Percentiles rank a stretch among this genome's conserved stretches.
Conservation (phyloP, 2,888 invertebrate species). For the Entomobrya multifasciata region DNA sequence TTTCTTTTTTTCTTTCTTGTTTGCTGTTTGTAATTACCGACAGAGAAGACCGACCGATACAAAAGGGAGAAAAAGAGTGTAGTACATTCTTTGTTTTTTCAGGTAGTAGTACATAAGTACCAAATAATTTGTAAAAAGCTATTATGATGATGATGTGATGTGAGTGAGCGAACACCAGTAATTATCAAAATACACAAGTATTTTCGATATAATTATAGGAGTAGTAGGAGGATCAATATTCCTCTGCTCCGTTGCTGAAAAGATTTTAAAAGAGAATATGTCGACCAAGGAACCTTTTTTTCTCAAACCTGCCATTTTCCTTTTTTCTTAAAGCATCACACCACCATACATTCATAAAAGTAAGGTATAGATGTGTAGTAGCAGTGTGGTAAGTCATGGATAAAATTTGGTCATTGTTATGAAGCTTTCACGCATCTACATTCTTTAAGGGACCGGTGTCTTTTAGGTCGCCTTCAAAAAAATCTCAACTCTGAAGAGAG, state of each 20-base stretch:
- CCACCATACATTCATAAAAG: conserved; percentile 11
- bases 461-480: conserved; percentile 27
- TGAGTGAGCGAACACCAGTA: conserved; percentile 12
- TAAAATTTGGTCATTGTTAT: conserved; percentile 62
- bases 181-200: conserved; percentile 50
- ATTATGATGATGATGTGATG: conserved; percentile 33
- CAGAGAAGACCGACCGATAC: background rate
- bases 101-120: conserved; percentile 30
- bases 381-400: conserved; percentile 49
- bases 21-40: conserved; percentile 31
- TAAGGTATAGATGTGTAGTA: background rate
- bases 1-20: conserved; percentile 20
- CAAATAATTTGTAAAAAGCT: conserved; percentile 31
- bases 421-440: conserved; percentile 49
- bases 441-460: conserved; percentile 55
- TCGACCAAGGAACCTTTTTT: conserved; percentile 17
- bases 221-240: conserved; percentile 14
- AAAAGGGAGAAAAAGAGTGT: conserved; percentile 17
- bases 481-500: conserved; percentile 13
- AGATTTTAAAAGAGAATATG: conserved; percentile 17
- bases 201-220: conserved; percentile 6
- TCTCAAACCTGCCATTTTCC: conserved; percentile 2
- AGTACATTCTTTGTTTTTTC: conserved; percentile 11
- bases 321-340: background rate
- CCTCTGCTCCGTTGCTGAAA: too few relatives aligned